Base-by-base conservation (phyloP, 1,140 invertebrate genomes). In the Anoplolepis gracilipes region DNA sequence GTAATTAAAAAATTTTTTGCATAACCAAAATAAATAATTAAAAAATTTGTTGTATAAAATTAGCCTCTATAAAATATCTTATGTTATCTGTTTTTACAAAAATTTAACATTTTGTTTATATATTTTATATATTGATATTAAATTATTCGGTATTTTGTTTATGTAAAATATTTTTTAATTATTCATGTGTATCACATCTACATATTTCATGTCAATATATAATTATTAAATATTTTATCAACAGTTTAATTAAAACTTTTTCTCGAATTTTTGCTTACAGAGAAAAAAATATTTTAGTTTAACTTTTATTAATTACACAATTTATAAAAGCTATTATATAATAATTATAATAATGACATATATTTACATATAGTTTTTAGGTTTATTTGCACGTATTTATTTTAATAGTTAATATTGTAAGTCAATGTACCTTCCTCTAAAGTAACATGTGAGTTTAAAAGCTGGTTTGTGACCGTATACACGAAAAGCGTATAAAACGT, bases 361-460 rank as follows among this genome's bases (percentile, higher is more conserved):
- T 36, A 46, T 19, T 42, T 49, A 49, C 13, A 13, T 49, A 13
- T 19, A 49, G 19, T 11, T 33, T 57, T 3, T 16, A 39, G 7
- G 22, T 36, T 59, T 36, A 33, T 36, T 59, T 36, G 28, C 4
- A 11, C 13, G 22, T 5, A 82, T 72, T 42, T 72, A 72, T 72
- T 73, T 42, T 59, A 61, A 6, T 73, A 72, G 33, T 79, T 79
- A 79, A 69, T 73, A n/a, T n/a, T n/a, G n/a, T n/a, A 82, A 73
- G 13, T 46, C 57, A 70, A 70, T 42, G 33, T 79, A 55, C 53
- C 1, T 61, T 25, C 11, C 16, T 46, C 7, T 73, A 46, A 82
- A 61, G 36, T 33, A n/a, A 42, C 36, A 42, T 55, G 36, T 33
- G 13, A 72, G 28, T 10, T 46, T 10, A 59, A 82, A 82, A 59